Base-by-base conservation (phyloP, 2,888 invertebrate species). In the Chromoteleia sp. region DNA sequence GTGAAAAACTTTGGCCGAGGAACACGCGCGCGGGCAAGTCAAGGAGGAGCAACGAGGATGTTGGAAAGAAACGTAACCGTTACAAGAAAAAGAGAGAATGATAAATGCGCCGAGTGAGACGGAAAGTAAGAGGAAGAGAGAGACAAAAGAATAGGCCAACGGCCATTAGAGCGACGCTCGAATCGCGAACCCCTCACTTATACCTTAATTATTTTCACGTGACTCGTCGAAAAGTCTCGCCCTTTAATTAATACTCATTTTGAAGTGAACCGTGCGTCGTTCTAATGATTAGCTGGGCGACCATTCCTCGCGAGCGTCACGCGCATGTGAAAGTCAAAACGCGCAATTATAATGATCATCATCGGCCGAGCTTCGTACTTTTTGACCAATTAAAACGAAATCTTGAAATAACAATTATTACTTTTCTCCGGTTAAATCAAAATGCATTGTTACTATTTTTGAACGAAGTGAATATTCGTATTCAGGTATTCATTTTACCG, bases 151-250 rank as follows among this genome's bases (percentile, higher is more conserved):
- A 71, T 45, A 74, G 67, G 70, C 74, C 65, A 82, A 76, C 68
- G 73, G 82, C 76, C 76, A 82, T 82, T 82, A 80, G 82, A 71
- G 58, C 56, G 29, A 63, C 48, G 56, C 59, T n/a, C n/a, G n/a
- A n/a, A n/a, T 79, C 61, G 75, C 54, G 85, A 86, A 89, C 86
- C 90, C 88, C 87, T 87, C 85, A 90, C 87, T 90, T 90, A 75
- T 41, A 89, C 88, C 87, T 89, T 91, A 90, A 91, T 91, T 90
- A 90, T 89, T 89, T 88, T 87, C 88, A 89, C 90, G 88, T 91
- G 89, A 90, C 89, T 91, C 87, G 89, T 86, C 89, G 87, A 87
- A 91, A 90, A 89, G 84, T 61, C 63, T 67, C 65, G 48, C 70
- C 74, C 67, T 81, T 77, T 83, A 82, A 83, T 80, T 73, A 80